Evolutionary conservation across 1,140 invertebrate species (phyloP).

Genomic region (Contarinia nasturtii): DNA sequence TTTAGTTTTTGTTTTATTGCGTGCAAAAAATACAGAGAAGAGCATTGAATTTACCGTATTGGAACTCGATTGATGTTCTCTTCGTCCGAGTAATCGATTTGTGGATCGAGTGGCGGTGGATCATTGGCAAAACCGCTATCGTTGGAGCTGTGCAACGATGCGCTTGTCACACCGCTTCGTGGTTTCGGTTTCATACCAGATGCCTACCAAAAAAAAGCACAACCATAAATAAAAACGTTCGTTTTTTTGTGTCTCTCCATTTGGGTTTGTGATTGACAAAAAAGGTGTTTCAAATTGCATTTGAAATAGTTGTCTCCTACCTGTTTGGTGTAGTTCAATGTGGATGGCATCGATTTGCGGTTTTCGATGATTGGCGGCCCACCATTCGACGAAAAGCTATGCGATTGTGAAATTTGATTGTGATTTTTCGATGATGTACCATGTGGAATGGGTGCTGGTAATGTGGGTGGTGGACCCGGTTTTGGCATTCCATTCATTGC

Average conservation of each 20-base stretch:
- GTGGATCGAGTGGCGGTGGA: constrained; percentile 61
- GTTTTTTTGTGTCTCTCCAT: no score
- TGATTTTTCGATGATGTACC: constrained; percentile 12
- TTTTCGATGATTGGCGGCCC: constrained; percentile 16
- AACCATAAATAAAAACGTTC: background rate
- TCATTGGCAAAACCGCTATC: constrained; percentile 83
- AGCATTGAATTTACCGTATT: constrained; percentile 39
- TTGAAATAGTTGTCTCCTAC: background rate
- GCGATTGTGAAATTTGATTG: constrained; percentile 26
- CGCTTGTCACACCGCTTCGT: constrained; percentile 32
- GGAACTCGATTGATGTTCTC: constrained; percentile 46
- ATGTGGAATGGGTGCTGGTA: constrained; percentile 41
- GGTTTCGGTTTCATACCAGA: constrained; percentile 10
- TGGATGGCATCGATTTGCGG: constrained; percentile 13
- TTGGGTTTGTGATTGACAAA: no score
- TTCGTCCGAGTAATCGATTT: constrained; percentile 78
- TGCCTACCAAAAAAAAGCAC: background rate
- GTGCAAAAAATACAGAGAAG: constrained; percentile 8
- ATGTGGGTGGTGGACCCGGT: constrained; percentile 37
- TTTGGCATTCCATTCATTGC: constrained; percentile 13
- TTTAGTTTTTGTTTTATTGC: background rate
- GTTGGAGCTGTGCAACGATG: constrained; percentile 72
- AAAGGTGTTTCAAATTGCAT: no score
- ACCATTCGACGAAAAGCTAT: constrained; percentile 27
- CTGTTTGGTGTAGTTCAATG: constrained; percentile 8